Base-by-base conservation (phyloP, 2,113 vertebrate species). In the Dipodomys ordii region DNA sequence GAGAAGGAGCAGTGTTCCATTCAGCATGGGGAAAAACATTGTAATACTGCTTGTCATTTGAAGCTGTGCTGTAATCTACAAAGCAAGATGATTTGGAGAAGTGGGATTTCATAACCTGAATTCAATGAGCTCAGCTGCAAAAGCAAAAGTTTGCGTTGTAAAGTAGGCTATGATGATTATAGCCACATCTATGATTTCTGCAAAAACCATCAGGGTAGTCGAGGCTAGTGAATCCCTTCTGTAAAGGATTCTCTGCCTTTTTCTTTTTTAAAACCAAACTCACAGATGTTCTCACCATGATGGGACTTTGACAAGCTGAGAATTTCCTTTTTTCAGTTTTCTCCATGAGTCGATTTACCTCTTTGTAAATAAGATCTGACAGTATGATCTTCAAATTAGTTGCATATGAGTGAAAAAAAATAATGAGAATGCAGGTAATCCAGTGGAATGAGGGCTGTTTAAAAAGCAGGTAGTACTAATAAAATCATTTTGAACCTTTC, bases 211-310 rank as follows among this genome's bases (percentile, higher is more conserved):
- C 65, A 13, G 83, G 68, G 35, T 81, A 81, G 13, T 46, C 19
- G 77, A 84, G 65, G 39, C 32, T 84, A 28, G 7, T 93, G 74
- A 90, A 68, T 89, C 86, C 68, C 71, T 92, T 91, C 79, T 88
- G 13, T 88, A 84, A 86, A 85, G 84, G 13, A 15, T 53, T 80
- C 57, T 86, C 23, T 79, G 22, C 23, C 62, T 94, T 87, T 89
- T 78, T 46, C 68, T 53, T 53, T 53, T 53, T 53, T 53, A 2
- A 53, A 53, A 35, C 49, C 30, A 95, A 79, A 10, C 81, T 62
- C 71, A 72, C 28, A 72, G 74, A 39, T 1, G 0, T 87, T 85
- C 76, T 79, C 68, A n/a, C 62, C 35, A 19, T 9, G 19, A 11
- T 65, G 44, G 69, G 74, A 80, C 39, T 82, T 67, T 44, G 62